Base-by-base conservation (phyloP, 2,797 vertebrate genomes). In the Atherinosoma microstoma region DNA sequence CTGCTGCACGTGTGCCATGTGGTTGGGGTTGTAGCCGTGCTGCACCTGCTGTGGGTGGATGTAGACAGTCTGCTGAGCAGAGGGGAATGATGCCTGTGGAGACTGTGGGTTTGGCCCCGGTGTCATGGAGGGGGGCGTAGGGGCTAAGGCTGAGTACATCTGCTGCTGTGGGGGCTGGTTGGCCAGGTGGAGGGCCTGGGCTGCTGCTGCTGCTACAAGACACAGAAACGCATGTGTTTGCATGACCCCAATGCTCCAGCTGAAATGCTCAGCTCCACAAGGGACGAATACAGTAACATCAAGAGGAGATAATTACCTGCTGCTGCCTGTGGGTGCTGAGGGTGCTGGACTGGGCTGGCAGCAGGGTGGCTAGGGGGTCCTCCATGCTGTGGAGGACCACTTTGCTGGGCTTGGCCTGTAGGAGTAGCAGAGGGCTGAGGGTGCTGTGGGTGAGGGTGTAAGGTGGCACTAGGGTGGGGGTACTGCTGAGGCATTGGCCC, bases 1-100 rank as follows among this genome's bases (percentile, higher is more conserved):
- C 97, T 99, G 98, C 92, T 96, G 97, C 93, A 99, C 92, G 75
- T 99, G 98, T 72, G 98, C 96, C 97, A 99, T 97, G 92, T 98
- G 98, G 89, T 95, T 96, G 79, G 94, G 96, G 89, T 96, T 99
- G 91, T 99, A 99, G 76, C 97, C 96, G 71, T 98, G 97, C 95
- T 97, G 98, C 87, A 99, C 95, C 79, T 98, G 97, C 92, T 97
- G 97, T 47, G 98, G 96, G 90, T 99, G 98, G 91, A 99, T 97
- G 79, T 98, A 97, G 82, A 99, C 97, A 0, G 98, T 95, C 95
- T 98, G 98, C 87, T 98, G 97, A 87, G 97, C 96, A 47, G 97
- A 91, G 73, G 97, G 96, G 93, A 97, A 99, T 79, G 95, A 97
- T 82, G 93, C 97, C 94, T 99, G 98, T 67, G 98, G 98, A 70